These are phyloP conservation scores for Mechanitis mazaeus DNA, from an alignment of 2,888 invertebrate genomes.

Conservation along the genomic window DNA sequence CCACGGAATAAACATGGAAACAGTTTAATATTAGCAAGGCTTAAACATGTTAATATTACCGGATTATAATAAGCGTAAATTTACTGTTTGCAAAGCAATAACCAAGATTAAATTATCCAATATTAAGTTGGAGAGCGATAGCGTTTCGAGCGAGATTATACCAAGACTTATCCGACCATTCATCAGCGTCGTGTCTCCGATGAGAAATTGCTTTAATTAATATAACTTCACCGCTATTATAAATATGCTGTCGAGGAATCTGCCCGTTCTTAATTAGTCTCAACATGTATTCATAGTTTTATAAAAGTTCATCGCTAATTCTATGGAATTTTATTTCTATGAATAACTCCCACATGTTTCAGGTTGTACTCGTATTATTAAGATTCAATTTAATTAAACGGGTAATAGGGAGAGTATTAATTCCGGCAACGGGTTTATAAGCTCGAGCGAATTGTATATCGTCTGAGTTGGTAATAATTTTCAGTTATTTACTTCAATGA, in stretches of 20 bases:
- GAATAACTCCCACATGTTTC: not conserved
- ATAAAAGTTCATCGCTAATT: constrained; percentile 12
- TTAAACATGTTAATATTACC: constrained; percentile 7
- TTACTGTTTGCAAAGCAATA: constrained; percentile 1
- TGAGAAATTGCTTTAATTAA: constrained; percentile 52
- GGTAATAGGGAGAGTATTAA: not conserved
- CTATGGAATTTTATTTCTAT: constrained; percentile 4
- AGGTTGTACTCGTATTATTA: not conserved
- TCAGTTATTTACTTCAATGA: too few species aligned
- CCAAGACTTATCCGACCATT: constrained; percentile 37
- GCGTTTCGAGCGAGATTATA: constrained; percentile 32
- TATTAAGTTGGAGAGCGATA: constrained; percentile 3
- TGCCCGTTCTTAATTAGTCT: constrained; percentile 17
- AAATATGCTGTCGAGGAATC: constrained; percentile 32
- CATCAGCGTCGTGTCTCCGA: constrained; percentile 35
- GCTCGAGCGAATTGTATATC: not conserved
- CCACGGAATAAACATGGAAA: not conserved
- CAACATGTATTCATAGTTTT: constrained; percentile 17
- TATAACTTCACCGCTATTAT: constrained; percentile 33
- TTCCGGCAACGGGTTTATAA: not conserved
- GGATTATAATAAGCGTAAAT: constrained; percentile 3
- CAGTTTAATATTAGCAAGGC: not conserved
- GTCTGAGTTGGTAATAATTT: too few species aligned
- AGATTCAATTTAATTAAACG: not conserved
- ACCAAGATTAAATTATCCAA: constrained; percentile 6